Evolutionary conservation across 2,113 vertebrate species (phyloP), one percentile per base, ranked within the genome.

Genomic region (Mastomys natalensis): DNA sequence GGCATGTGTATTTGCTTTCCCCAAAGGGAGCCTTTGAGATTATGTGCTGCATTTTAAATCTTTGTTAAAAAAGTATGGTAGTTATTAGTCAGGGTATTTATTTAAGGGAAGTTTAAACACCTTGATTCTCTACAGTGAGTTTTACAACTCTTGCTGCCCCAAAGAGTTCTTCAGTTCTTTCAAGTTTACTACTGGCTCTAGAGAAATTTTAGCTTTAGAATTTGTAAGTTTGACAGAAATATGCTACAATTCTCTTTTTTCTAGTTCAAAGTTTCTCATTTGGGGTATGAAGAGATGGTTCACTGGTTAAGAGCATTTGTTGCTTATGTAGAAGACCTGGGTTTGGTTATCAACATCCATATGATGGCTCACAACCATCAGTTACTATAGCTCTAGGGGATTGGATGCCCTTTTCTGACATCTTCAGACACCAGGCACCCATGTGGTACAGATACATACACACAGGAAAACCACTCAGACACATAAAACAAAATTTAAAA

Each of bases 101-200:
- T 22, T 68, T 72, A n/a, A 72, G 62, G 60, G 53, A 87, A 64
- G 78, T 66, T 95, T 91, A 40, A 68, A 55, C 4, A 89, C 10
- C 11, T 87, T 37, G 13, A 68, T 73, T 12, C 19, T 82, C 19
- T 77, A 7, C 10, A 43, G 7, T 53, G 73, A 87, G 48, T 92
- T 68, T 40, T 87, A 12, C 17, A 87, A 55, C 48, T 66, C 24
- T 40, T 95, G 73, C 6, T 62, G 62, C n/a, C 86, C 29, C 76
- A 73, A 3, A 82, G 37, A 92, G n/a, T 48, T 90, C 43, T 89
- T 88, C 77, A 66, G 34, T 93, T 72, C 13, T 95, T 96, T 74
- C 17, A 48, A 8, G n/a, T 31, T 88, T 91, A 53, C 40, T 80
- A n/a, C 60, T 85, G 92, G 43, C 43, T 87, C 26, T 37, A 89